phyloP scores from a whole-genome alignment of 2,113 vertebrate species.

The Aspiorhynchus laticeps region DNA sequence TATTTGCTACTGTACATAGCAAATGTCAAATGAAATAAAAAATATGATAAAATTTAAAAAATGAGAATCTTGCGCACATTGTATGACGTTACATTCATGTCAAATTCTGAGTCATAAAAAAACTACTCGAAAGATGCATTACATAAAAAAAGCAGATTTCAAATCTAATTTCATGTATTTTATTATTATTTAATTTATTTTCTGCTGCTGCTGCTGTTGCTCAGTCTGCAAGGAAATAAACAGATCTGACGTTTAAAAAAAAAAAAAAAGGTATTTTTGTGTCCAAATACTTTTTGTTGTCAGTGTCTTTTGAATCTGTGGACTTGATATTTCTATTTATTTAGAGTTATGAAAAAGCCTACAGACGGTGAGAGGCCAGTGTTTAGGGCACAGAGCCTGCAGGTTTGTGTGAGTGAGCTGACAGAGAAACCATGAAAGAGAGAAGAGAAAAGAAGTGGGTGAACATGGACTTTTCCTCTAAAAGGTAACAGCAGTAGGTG shows the following conservation, averaged over 20 bases:
- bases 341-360: not conserved
- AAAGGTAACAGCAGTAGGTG: constrained; percentile 30
- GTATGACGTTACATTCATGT: not conserved
- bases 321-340: constrained; percentile 7
- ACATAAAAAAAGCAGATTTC: not conserved
- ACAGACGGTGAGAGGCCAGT: not conserved
- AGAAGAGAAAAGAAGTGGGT: not conserved
- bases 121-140: not conserved
- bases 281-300: not conserved
- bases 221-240: not conserved
- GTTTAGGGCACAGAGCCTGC: constrained; percentile 1
- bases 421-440: not conserved
- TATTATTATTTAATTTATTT: not conserved
- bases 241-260: not conserved
- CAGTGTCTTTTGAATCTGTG: not conserved
- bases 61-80: not conserved
- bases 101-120: not conserved
- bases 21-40: constrained; percentile 8
- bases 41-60: not conserved
- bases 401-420: constrained; percentile 1
- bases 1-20: not conserved
- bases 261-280: not conserved
- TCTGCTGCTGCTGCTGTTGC: not conserved
- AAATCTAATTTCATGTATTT: not conserved
- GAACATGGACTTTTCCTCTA: constrained; percentile 5